Percentiles rank a stretch among this genome's conserved stretches.
phyloP scores from a whole-genome alignment of 2,113 vertebrate genomes.

The Speoplatyrhinus poulsoni region DNA sequence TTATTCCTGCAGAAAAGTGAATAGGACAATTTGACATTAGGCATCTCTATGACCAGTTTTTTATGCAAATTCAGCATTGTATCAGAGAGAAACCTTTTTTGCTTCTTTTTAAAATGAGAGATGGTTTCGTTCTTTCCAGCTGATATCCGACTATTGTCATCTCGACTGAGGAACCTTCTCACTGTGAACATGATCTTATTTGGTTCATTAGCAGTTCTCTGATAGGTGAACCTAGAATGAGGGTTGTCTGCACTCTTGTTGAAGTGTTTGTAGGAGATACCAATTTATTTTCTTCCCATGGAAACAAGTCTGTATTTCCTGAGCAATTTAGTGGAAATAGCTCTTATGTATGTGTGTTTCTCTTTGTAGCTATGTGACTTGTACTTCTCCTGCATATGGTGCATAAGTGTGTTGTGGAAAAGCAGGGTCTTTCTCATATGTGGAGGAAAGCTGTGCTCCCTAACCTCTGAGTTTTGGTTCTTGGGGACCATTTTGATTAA shows the following conservation, averaged over 20 bases:
- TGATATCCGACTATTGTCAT: slow-evolving; percentile 5
- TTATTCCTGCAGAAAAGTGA: slow-evolving; percentile 8
- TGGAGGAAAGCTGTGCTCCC: background rate
- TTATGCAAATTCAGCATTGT: no score
- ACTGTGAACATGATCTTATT: slow-evolving; percentile 12
- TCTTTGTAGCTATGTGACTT: no score
- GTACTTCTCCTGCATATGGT: background rate
- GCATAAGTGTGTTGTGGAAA: background rate
- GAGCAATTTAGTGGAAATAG: slow-evolving; percentile 8
- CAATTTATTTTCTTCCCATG: background rate
- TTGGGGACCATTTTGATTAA: no score
- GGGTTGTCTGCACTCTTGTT: slow-evolving; percentile 4
- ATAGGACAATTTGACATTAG: no score
- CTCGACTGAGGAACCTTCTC: slow-evolving; percentile 9
- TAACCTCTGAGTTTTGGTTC: background rate
- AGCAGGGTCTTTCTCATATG: background rate
- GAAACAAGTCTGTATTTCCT: background rate
- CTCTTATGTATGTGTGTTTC: slow-evolving; percentile 4
- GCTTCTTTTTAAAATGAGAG: background rate
- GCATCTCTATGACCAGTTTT: no score
- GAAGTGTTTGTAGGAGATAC: slow-evolving; percentile 8
- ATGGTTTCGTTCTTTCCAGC: no score
- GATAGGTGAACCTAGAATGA: no score
- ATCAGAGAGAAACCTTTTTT: background rate
- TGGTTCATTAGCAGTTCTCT: no score